phyloP scores from a whole-genome alignment of 2,888 invertebrate species.

The Monoplex corrugatus region DNA sequence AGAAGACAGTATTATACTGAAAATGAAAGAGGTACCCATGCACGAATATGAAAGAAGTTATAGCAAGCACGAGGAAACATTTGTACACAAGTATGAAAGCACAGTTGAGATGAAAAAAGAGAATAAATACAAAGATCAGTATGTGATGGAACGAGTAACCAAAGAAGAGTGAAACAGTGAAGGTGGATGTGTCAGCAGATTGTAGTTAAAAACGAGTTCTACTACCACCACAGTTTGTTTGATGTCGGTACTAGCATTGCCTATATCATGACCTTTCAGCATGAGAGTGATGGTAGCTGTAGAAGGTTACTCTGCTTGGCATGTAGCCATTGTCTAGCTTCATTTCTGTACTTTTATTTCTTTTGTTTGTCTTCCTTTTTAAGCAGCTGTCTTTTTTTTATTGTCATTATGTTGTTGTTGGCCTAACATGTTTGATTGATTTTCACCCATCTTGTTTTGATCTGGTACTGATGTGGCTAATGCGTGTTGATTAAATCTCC shows the following conservation, averaged over 20 bases:
- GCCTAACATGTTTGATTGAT: neutral
- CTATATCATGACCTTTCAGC: neutral
- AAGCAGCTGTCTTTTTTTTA: neutral
- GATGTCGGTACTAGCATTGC: neutral
- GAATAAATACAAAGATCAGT: too few species aligned
- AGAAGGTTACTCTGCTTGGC: neutral
- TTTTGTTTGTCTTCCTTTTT: neutral
- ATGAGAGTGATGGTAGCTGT: neutral
- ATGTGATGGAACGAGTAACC: too few species aligned
- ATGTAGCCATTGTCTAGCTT: conserved; percentile 2
- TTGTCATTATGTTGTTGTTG: conserved; percentile 17
- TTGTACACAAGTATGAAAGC: too few species aligned
- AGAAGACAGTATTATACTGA: too few species aligned
- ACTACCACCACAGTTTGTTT: neutral
- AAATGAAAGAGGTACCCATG: too few species aligned
- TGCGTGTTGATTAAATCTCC: neutral
- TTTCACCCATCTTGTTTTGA: conserved; percentile 9
- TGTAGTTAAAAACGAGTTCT: too few species aligned
- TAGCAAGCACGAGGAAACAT: too few species aligned
- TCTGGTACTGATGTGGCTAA: neutral
- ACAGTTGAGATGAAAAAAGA: too few species aligned
- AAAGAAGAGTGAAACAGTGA: too few species aligned
- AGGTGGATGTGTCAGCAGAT: too few species aligned
- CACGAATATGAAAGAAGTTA: too few species aligned
- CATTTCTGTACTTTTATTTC: neutral